phyloP scores from a whole-genome alignment of 2,888 invertebrate genomes.

The Chirona hameri region DNA sequence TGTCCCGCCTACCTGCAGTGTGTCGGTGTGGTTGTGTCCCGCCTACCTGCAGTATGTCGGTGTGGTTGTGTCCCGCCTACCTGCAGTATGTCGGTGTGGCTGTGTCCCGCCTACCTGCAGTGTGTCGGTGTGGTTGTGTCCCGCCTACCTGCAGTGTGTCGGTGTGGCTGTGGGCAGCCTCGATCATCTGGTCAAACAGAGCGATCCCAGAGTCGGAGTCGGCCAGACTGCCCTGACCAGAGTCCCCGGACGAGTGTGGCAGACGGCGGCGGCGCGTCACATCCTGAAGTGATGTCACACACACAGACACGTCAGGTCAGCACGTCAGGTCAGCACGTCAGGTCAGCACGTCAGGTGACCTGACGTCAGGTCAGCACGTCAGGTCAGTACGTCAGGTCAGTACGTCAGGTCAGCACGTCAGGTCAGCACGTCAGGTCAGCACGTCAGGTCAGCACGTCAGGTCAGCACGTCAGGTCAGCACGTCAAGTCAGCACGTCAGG shows the following conservation, averaged over 20 bases:
- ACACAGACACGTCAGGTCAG: too few relatives aligned
- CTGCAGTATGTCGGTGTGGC: background rate
- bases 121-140: background rate
- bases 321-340: too few relatives aligned
- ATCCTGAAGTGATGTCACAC: too few relatives aligned
- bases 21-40: background rate
- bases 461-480: too few relatives aligned
- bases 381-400: too few relatives aligned
- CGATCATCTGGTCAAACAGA: background rate
- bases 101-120: background rate
- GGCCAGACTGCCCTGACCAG: background rate
- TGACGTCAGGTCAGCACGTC: too few relatives aligned
- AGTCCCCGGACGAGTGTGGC: background rate
- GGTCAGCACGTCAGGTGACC: too few relatives aligned
- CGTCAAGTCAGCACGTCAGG: too few relatives aligned
- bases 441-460: too few relatives aligned
- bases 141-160: background rate
- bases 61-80: background rate
- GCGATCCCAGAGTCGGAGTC: background rate
- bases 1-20: background rate
- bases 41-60: background rate
- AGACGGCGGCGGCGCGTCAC: too few relatives aligned
- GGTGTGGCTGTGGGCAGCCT: background rate
- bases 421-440: too few relatives aligned
- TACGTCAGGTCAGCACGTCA: too few relatives aligned